Evolutionary conservation across 2,888 invertebrate species (phyloP), one percentile per base, ranked within the genome.

Genomic region (Chrysotoxum bicinctum): DNA sequence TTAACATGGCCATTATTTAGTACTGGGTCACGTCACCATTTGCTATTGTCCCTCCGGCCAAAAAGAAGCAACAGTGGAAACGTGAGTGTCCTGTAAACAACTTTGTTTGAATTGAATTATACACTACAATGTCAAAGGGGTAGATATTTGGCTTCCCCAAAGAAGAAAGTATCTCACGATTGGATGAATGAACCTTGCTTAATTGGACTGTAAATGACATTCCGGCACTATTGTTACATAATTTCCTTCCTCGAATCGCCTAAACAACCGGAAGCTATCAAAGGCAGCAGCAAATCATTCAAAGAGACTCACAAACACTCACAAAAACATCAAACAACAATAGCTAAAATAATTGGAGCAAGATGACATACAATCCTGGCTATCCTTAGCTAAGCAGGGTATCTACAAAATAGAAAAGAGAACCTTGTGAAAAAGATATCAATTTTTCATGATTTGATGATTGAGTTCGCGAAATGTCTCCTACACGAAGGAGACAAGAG

Each of bases 191-290:
- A 23, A 16, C 10, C 32, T 21, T 45, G 45, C 45, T 69, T 80
- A 69, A 80, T 80, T 80, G 62, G 74, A 62, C 75, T 56, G 81
- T 40, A 64, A 70, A 76, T 64, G 75, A 58, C 62, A 81, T 69
- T 76, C 70, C 58, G 10, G 14, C 30, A 32, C 60, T 69, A 69
- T 77, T 77, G 60, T 77, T 26, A 77, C 50, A 50, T 48, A 56
- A 69, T 48, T 69, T 69, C 37, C 76, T 26, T 60, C 48, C 26
- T 16, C n/a, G 2, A 3, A 19, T 35, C n/a, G 35, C 32, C n/a
- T 19, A 12, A 14, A 9, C 30, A 14, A 21, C 50, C 54, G 50
- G 73, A 62, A 54, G 74, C 35, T 52, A 69, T 76, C 56, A 64
- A 76, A 66, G 50, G 62, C 45, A 81, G 23, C 32, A 35, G 2